These are phyloP conservation scores for Meta bourneti DNA, from an alignment of 2,888 invertebrate species.

Conservation along the genomic window DNA sequence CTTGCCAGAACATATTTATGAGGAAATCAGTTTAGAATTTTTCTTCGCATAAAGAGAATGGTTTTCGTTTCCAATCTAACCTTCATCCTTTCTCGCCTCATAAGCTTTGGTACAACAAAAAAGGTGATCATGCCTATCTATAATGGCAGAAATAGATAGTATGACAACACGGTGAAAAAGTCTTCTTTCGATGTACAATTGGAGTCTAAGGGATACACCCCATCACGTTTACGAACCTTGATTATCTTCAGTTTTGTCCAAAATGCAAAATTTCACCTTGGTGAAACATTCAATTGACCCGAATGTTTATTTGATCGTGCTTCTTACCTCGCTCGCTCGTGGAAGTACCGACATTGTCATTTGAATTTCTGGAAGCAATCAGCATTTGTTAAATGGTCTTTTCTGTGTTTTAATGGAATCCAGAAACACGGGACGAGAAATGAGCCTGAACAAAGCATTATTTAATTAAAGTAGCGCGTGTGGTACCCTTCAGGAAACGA, in stretches of 20 bases:
- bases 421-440: constrained; percentile 50
- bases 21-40: not conserved
- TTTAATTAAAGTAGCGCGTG: constrained; percentile 67
- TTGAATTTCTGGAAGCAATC: constrained; percentile 53
- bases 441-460: constrained; percentile 68
- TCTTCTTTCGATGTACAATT: not conserved
- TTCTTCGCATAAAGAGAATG: too few species aligned
- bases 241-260: constrained; percentile 7
- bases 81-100: not conserved
- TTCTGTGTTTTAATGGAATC: constrained; percentile 58
- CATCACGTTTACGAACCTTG: constrained; percentile 34
- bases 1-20: not conserved
- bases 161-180: not conserved
- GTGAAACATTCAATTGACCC: constrained; percentile 65
- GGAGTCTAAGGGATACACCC: constrained; percentile 32
- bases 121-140: not conserved
- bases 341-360: constrained; percentile 38
- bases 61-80: not conserved
- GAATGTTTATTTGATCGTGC: constrained; percentile 74
- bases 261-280: constrained; percentile 69
- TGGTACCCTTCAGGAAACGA: constrained; percentile 53
- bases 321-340: constrained; percentile 33
- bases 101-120: not conserved
- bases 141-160: not conserved
- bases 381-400: constrained; percentile 50